Base-by-base conservation (phyloP, 2,888 invertebrate species). In the Macrophya annulata region DNA sequence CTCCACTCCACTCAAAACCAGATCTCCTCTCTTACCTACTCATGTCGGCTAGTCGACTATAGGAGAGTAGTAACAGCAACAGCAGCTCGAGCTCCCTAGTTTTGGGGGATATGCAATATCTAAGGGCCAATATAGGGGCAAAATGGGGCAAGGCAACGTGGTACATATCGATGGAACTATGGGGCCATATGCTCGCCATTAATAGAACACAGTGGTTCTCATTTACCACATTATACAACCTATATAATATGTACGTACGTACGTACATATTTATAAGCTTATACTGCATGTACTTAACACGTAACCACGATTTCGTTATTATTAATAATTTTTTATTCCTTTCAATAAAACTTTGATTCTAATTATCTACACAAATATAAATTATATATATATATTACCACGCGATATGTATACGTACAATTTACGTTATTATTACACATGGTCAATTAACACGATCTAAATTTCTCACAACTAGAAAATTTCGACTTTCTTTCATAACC, bases 171-270 rank as follows among this genome's bases (percentile, higher is more conserved):
- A 81, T 81, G 81, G 81, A n/a, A 81, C 40, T 25, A 51, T 1
- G 81, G 81, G 81, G 81, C 81, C 81, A 81, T 81, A 81, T 81
- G 81, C 43, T 81, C 40, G 81, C 59, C 81, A 81, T 81, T 81
- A 62, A 81, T 81, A 81, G 81, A 81, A 81, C 59, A 37, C 81
- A 81, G 81, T 21, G 81, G 81, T 81, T 81, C 81, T 81, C 81
- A 81, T 15, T 62, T 43, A 21, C n/a, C 21, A 17, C 9, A 43
- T n/a, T n/a, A 5, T n/a, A 3, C 5, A 4, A 4, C 15, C 5
- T 10, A 5, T 17, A 68, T 68, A 0, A 25, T 25, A 68, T 31
- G n/a, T 15, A n/a, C n/a, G 0, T 55, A 55, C 55, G n/a, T 55
- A 55, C 1, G 48, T 48, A 15, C 48, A 15, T 55, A 55, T 55